Conservation (phyloP, 2,888 invertebrate species). For the Mellilla xanthometata region DNA sequence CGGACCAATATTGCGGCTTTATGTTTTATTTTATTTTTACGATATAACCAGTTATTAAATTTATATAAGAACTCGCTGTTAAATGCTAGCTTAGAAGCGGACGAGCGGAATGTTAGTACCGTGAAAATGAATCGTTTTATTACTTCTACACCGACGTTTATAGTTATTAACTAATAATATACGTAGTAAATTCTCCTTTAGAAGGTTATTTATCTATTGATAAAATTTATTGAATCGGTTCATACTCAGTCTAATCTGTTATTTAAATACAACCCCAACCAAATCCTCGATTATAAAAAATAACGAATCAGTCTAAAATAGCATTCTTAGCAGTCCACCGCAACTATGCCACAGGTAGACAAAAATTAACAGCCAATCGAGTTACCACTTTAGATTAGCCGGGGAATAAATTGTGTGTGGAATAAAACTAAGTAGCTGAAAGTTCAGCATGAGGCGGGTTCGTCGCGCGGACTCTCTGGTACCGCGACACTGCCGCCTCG, state of each 20-base stretch:
- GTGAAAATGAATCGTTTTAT: slow-evolving; percentile 14
- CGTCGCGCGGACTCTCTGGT: slow-evolving; percentile 33
- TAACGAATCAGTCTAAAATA: not conserved
- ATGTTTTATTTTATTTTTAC: slow-evolving; percentile 58
- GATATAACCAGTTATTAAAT: slow-evolving; percentile 53
- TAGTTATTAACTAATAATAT: not conserved
- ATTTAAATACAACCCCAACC: too few relatives aligned
- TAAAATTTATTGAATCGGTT: too few relatives aligned
- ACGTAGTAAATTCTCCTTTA: not conserved
- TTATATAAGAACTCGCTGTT: slow-evolving; percentile 30
- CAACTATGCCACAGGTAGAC: slow-evolving; percentile 34
- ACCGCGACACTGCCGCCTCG: slow-evolving; percentile 28
- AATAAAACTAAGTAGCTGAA: slow-evolving; percentile 66
- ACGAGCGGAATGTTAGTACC: slow-evolving; percentile 8
- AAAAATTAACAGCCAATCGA: slow-evolving; percentile 44
- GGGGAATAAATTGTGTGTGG: slow-evolving; percentile 61
- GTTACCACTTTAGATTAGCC: slow-evolving; percentile 51
- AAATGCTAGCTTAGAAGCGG: slow-evolving; percentile 15
- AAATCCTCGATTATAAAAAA: not conserved
- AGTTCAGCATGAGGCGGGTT: slow-evolving; percentile 51
- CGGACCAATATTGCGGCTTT: slow-evolving; percentile 68
- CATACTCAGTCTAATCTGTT: too few relatives aligned
- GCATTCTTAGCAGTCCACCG: not conserved
- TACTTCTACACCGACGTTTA: slow-evolving; percentile 2
- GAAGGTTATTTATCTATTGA: too few relatives aligned